Conservation (phyloP, 1,140 invertebrate species). For the Drosophila ercepeae region DNA sequence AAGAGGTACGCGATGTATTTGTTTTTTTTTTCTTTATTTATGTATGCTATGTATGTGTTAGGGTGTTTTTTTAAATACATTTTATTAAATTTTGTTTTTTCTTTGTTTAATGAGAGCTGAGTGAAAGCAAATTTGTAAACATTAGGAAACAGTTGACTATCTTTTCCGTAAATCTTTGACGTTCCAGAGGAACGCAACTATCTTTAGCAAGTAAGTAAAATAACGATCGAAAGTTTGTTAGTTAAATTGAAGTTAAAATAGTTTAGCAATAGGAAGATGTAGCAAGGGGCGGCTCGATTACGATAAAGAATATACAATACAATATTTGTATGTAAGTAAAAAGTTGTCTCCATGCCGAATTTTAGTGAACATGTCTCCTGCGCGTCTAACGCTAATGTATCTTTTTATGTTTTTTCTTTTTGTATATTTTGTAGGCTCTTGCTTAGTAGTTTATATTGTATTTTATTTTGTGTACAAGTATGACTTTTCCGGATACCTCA, state of each 20-base stretch:
- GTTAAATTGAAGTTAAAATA: constrained; percentile 1
- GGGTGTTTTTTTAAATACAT: neutral
- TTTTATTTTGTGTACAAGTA: constrained; percentile 15
- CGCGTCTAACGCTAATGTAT: constrained; percentile 24
- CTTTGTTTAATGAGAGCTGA: constrained; percentile 29
- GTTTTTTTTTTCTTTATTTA: neutral
- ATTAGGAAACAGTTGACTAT: constrained; percentile 60
- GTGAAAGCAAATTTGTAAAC: constrained; percentile 68
- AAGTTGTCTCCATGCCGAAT: constrained; percentile 13
- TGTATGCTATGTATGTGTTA: constrained; percentile 16
- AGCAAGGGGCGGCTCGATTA: constrained; percentile 24
- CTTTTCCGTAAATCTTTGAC: constrained; percentile 12
- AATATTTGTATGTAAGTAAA: constrained; percentile 4
- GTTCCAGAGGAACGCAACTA: constrained; percentile 17
- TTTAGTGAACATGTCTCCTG: constrained; percentile 39
- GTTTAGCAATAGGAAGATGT: constrained; percentile 26
- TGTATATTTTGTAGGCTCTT: constrained; percentile 8
- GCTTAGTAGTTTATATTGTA: constrained; percentile 26
- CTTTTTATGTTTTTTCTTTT: too few species aligned
- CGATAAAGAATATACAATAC: constrained; percentile 11
- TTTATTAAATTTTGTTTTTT: neutral
- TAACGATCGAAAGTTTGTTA: constrained; percentile 26
- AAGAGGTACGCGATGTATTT: constrained; percentile 81
- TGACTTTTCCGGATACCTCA: constrained; percentile 12
- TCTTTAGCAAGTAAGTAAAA: constrained; percentile 32